phyloP scores from a whole-genome alignment of 2,888 invertebrate genomes.

The Parthenolecanium corni region DNA sequence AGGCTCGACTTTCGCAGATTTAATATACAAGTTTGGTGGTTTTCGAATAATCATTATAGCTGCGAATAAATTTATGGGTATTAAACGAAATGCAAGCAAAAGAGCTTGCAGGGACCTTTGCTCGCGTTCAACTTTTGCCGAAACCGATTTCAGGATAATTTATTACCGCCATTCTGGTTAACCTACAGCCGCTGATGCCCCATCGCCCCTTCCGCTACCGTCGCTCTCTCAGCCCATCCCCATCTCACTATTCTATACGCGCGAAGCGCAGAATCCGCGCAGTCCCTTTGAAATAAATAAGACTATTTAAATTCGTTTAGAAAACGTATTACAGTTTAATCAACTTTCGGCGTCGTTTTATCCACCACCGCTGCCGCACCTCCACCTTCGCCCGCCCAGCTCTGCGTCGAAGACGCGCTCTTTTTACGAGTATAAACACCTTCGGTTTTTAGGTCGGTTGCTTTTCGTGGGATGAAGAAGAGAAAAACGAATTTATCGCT shows the following conservation, averaged over 20 bases:
- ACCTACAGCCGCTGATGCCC: background rate
- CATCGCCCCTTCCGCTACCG: no score
- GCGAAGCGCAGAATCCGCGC: background rate
- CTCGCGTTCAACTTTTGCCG: background rate
- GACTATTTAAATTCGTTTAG: background rate
- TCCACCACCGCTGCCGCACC: no score
- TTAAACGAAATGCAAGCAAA: slow-evolving; percentile 12
- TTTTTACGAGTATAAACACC: no score
- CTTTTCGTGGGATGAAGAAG: no score
- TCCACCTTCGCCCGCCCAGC: no score
- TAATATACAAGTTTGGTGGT: slow-evolving; percentile 24
- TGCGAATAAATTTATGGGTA: slow-evolving; percentile 25
- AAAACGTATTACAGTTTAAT: background rate
- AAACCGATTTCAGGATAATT: slow-evolving; percentile 18
- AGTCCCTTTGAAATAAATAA: background rate
- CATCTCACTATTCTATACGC: no score
- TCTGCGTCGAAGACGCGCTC: no score
- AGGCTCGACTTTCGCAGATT: slow-evolving; percentile 22
- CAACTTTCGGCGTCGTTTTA: background rate
- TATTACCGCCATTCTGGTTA: slow-evolving; percentile 19
- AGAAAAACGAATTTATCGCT: no score
- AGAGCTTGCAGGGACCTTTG: background rate
- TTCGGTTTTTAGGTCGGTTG: no score
- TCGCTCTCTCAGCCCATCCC: no score
- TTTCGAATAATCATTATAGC: slow-evolving; percentile 25